Conservation (phyloP, 2,113 vertebrate species). For the Silurus glanis region DNA sequence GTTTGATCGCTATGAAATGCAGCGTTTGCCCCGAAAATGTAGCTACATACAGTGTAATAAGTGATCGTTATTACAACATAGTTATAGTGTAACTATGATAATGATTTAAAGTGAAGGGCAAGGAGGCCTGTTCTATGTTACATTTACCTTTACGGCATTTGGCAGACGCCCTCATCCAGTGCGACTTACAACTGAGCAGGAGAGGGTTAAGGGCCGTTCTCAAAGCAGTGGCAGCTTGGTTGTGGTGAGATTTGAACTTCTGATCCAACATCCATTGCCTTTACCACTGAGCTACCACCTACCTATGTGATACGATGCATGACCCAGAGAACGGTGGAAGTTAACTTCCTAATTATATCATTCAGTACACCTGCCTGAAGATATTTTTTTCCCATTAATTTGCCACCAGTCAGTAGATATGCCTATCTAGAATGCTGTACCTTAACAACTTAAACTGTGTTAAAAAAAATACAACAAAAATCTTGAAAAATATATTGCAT, state of each 20-base stretch:
- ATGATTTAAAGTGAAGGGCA: no score
- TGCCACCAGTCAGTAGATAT: not conserved
- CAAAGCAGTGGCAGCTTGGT: no score
- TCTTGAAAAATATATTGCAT: not conserved
- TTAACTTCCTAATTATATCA: not conserved
- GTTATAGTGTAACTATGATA: no score
- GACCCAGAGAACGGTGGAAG: not conserved
- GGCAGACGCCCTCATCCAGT: no score
- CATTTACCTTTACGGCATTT: no score
- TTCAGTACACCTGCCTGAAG: not conserved
- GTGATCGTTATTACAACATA: no score
- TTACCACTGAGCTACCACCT: no score
- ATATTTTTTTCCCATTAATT: not conserved
- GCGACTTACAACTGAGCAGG: no score
- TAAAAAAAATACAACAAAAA: not conserved
- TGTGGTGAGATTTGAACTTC: no score
- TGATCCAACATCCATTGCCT: no score
- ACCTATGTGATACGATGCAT: not conserved
- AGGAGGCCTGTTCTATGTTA: no score
- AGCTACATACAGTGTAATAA: not conserved
- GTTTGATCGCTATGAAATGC: not conserved
- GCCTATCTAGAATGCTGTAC: not conserved
- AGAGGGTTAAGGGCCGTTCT: no score
- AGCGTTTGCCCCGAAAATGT: not conserved
- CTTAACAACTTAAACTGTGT: not conserved